Conservation (phyloP, 2,113 vertebrate species). For the Calypte anna region DNA sequence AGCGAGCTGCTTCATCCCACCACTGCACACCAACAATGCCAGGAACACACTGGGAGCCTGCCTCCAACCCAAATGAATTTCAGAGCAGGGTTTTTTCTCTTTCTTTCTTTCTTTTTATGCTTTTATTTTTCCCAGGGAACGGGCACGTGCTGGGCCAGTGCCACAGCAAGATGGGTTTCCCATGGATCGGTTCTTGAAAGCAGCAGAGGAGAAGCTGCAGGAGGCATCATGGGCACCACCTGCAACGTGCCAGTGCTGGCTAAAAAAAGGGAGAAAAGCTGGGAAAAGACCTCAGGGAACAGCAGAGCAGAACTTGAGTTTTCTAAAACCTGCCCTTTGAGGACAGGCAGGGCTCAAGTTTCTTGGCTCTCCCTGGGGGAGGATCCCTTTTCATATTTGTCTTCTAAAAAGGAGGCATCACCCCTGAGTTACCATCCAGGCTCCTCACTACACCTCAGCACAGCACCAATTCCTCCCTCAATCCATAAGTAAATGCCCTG, state of each 20-base stretch:
- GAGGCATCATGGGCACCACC: background rate
- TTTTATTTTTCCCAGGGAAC: conserved; percentile 64
- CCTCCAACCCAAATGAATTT: conserved; percentile 68
- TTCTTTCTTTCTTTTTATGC: too few relatives aligned
- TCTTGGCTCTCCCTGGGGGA: background rate
- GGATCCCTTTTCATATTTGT: background rate
- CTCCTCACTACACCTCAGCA: background rate
- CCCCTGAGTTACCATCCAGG: background rate
- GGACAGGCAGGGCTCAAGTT: background rate
- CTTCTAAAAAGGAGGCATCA: background rate
- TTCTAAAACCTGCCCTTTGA: background rate
- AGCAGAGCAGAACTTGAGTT: background rate
- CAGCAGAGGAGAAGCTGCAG: conserved; percentile 20
- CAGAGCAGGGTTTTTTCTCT: background rate
- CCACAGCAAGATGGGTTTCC: conserved; percentile 79
- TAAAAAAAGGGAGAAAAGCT: background rate
- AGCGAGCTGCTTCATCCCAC: conserved; percentile 56
- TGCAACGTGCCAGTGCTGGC: background rate
- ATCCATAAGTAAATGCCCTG: fast-evolving
- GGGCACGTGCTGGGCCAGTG: conserved; percentile 74
- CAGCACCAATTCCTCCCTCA: background rate
- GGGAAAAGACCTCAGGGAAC: background rate
- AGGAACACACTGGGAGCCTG: conserved; percentile 75
- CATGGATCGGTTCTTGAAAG: conserved; percentile 79
- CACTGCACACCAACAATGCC: conserved; percentile 71